A percentile compares a stretch with the other conserved stretches of the same genome.
Conservation (phyloP, 1,140 invertebrate genomes). For the Bilobella aurantiaca region DNA sequence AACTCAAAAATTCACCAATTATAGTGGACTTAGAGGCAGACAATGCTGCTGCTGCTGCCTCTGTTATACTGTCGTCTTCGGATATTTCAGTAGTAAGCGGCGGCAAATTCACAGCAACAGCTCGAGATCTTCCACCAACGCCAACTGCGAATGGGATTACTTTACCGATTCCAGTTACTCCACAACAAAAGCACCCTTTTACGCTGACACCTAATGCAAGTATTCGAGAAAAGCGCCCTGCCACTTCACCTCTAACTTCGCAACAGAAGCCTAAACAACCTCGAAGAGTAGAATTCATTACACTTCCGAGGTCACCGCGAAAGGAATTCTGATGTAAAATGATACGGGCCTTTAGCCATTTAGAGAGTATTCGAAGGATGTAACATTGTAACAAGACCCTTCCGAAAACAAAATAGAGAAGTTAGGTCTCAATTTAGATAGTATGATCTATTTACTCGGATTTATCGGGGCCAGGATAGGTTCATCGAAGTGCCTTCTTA, state of each 20-base stretch:
- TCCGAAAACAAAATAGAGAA: too few species aligned
- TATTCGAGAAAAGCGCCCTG: conserved; percentile 6
- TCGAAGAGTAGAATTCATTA: conserved; percentile 16
- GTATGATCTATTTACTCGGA: too few species aligned
- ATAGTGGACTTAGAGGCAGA: conserved; percentile 10
- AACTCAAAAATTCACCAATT: conserved; percentile 13
- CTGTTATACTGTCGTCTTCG: neutral
- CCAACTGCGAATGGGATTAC: neutral
- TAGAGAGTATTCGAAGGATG: too few species aligned
- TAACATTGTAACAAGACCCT: too few species aligned
- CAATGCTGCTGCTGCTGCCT: neutral
- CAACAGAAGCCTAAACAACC: conserved; percentile 15
- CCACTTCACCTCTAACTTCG: neutral
- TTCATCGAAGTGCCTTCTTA: too few species aligned
- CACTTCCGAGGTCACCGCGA: conserved; percentile 7
- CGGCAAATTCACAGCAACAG: neutral
- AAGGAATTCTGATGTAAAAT: too few species aligned
- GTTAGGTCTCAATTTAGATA: too few species aligned
- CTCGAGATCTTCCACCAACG: neutral
- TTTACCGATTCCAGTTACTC: neutral
- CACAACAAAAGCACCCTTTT: neutral
- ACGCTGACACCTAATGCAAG: neutral
- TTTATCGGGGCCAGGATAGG: too few species aligned
- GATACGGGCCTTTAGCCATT: too few species aligned
- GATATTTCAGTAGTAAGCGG: neutral